A percentile compares a stretch with the other conserved stretches of the same genome.
Conservation (phyloP, 2,113 vertebrate genomes). For the Myotis davidii region DNA sequence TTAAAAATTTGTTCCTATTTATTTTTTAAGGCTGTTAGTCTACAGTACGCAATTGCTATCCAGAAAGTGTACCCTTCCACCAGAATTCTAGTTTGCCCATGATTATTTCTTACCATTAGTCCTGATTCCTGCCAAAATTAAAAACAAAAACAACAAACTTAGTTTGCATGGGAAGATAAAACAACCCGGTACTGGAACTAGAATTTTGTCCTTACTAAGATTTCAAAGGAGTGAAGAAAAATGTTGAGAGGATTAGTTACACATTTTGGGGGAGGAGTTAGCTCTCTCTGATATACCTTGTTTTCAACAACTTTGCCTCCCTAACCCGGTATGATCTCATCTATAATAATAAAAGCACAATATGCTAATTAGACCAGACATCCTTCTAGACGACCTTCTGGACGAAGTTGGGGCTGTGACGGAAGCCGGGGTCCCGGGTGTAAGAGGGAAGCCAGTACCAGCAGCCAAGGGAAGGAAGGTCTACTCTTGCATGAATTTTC, state of each 20-base stretch:
- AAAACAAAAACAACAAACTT: neutral
- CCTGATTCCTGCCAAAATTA: neutral
- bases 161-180: neutral
- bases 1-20: neutral
- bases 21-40: neutral
- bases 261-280: neutral
- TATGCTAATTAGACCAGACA: no score
- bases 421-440: no score
- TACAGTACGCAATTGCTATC: neutral
- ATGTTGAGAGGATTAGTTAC: neutral
- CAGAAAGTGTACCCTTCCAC: neutral
- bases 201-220: neutral
- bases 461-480: no score
- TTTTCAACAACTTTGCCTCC: neutral
- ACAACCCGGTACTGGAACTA: neutral
- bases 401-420: no score
- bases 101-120: neutral
- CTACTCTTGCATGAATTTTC: no score
- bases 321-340: no score
- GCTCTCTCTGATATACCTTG: neutral
- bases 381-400: no score
- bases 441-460: no score
- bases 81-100: neutral
- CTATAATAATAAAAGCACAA: no score
- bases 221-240: neutral